Base-by-base conservation (phyloP, 2,113 vertebrate genomes). In the Centropus bengalensis region DNA sequence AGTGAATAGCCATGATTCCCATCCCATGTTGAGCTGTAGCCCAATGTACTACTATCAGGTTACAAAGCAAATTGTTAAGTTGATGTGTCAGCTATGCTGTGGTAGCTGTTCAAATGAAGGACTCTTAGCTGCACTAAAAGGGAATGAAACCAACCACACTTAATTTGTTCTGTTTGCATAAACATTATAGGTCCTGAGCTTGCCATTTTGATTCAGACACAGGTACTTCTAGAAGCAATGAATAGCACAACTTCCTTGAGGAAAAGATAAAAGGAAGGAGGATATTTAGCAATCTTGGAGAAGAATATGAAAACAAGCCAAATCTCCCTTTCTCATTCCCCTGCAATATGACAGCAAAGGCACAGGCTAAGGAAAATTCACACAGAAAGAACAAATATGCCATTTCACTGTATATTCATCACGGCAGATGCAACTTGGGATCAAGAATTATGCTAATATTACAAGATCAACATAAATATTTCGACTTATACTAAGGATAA, bases 81-180 rank as follows among this genome's bases (percentile, higher is more conserved):
- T 86, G 86, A 80, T 45, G 63, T 70, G 82, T 86, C 89, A 94
- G 93, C 71, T 82, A 79, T 85, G 19, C 59, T 88, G n/a, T 14
- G n/a, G 44, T 73, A 75, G 66, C 54, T 88, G 51, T 54, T 71
- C 67, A 89, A 73, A 82, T 33, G 33, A 93, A 86, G 79, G 79
- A n/a, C 58, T 83, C 38, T 55, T 32, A 89, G 80, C 58, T 85
- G 74, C 38, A 85, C 27, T 71, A 85, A 33, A 93, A 91, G 30
- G n/a, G n/a, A 85, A 88, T 32, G 27, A 79, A 76, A 68, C 55
- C 49, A 71, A 36, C 82, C 63, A 69, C 51, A 59, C 12, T 78
- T 71, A 64, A 44, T 64, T 91, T 71, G 44, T 82, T 82, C 49
- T 40, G 56, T 89, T 79, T 91, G n/a, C 67, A 82, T 58, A 79